phyloP scores from a whole-genome alignment of 1,140 invertebrate species.

The Palaemon carinicauda region DNA sequence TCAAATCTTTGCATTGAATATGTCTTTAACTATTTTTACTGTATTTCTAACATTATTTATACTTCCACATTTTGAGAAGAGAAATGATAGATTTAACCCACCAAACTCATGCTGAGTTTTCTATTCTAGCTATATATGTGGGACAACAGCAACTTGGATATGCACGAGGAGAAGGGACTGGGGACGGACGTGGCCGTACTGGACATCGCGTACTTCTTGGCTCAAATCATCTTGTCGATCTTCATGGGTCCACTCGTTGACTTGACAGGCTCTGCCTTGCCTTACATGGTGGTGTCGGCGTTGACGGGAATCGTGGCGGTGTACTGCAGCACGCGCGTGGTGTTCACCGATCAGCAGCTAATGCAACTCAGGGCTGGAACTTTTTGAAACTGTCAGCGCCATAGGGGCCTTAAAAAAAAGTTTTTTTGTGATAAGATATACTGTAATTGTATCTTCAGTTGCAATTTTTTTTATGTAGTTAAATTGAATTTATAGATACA shows the following conservation, averaged over 20 bases:
- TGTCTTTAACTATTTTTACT: too few relatives aligned
- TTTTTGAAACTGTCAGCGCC: constrained; percentile 14
- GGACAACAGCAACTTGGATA: constrained; percentile 3
- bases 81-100: not conserved
- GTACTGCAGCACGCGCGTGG: constrained; percentile 51
- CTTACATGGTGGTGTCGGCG: constrained; percentile 65
- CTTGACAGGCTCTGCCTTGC: constrained; percentile 63
- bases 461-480: too few relatives aligned
- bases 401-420: too few relatives aligned
- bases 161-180: constrained; percentile 62
- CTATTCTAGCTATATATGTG: constrained; percentile 37
- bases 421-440: too few relatives aligned
- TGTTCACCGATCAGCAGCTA: constrained; percentile 57
- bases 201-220: constrained; percentile 67
- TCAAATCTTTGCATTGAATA: too few relatives aligned
- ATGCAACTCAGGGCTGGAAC: constrained; percentile 31
- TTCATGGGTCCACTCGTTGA: constrained; percentile 67
- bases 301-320: constrained; percentile 58
- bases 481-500: too few relatives aligned
- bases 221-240: constrained; percentile 66
- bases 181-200: constrained; percentile 66
- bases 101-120: not conserved
- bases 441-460: too few relatives aligned
- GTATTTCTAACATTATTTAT: too few relatives aligned
- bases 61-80: too few relatives aligned